phyloP scores from a whole-genome alignment of 1,140 invertebrate genomes.

The Drosophila prosaltans region DNA sequence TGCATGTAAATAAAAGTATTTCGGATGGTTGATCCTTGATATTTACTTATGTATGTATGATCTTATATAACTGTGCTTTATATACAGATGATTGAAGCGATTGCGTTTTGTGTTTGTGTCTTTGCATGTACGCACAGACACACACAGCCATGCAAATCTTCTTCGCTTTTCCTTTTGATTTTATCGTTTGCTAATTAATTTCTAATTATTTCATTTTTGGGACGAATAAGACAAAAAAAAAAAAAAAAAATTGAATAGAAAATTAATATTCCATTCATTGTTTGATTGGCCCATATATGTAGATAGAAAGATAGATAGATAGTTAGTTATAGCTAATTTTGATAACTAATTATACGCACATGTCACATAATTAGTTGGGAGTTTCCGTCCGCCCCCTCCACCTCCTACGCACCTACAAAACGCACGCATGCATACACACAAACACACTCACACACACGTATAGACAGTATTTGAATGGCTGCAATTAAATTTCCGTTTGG shows the following conservation, averaged over 20 bases:
- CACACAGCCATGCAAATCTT: neutral
- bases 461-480: neutral
- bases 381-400: slow-evolving; percentile 22
- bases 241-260: slow-evolving; percentile 3
- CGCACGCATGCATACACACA: neutral
- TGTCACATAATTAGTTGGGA: slow-evolving; percentile 49
- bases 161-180: neutral
- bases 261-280: slow-evolving; percentile 14
- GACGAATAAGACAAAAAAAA: no score
- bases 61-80: no score
- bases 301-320: slow-evolving; percentile 17
- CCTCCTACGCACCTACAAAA: neutral
- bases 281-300: slow-evolving; percentile 44
- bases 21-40: no score
- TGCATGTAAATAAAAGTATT: no score
- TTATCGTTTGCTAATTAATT: slow-evolving; percentile 3
- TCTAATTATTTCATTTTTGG: slow-evolving; percentile 8
- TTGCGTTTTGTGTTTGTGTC: no score
- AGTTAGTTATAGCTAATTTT: slow-evolving; percentile 37
- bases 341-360: slow-evolving; percentile 53
- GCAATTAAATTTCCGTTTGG: slow-evolving; percentile 13
- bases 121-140: neutral
- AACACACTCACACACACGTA: neutral
- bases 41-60: no score
- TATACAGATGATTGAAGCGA: no score